A percentile compares a stretch with the other conserved stretches of the same genome.
Evolutionary conservation across 2,888 invertebrate species (phyloP).

Genomic region (Eucriotettix oculatus): DNA sequence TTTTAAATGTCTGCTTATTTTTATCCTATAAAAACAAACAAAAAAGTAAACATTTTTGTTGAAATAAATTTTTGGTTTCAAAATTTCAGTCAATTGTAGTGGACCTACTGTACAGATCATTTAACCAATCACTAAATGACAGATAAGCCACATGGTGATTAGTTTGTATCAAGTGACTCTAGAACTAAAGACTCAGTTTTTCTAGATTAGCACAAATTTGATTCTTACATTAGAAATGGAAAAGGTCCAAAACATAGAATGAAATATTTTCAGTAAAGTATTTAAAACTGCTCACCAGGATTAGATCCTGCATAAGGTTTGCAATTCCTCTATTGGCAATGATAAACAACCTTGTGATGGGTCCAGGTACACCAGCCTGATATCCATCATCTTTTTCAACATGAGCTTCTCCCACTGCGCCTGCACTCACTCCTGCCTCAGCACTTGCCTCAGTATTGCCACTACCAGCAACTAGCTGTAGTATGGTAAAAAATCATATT

Average conservation of each 20-base stretch:
- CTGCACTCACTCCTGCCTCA: slow-evolving; percentile 21
- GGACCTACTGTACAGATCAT: too few relatives aligned
- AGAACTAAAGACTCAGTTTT: too few relatives aligned
- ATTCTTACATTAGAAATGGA: too few relatives aligned
- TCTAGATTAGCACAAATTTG: too few relatives aligned
- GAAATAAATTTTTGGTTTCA: not conserved
- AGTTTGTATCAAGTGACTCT: too few relatives aligned
- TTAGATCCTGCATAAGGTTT: slow-evolving; percentile 74
- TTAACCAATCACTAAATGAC: too few relatives aligned
- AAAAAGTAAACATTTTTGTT: not conserved
- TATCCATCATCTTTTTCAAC: slow-evolving; percentile 46
- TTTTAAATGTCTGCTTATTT: not conserved
- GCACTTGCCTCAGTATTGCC: slow-evolving; percentile 46
- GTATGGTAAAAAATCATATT: not conserved
- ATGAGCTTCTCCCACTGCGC: slow-evolving; percentile 7
- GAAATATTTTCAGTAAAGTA: not conserved
- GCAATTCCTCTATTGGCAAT: slow-evolving; percentile 76
- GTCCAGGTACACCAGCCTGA: slow-evolving; percentile 72
- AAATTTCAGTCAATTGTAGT: too few relatives aligned
- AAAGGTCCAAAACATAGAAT: not conserved
- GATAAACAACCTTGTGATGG: slow-evolving; percentile 70
- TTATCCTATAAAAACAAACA: not conserved
- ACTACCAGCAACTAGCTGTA: slow-evolving; percentile 60
- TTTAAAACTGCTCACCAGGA: slow-evolving; percentile 44
- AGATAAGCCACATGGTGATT: too few relatives aligned